These are phyloP conservation scores for Bilobella aurantiaca DNA, from an alignment of 1,140 invertebrate species.

Conservation along the genomic window DNA sequence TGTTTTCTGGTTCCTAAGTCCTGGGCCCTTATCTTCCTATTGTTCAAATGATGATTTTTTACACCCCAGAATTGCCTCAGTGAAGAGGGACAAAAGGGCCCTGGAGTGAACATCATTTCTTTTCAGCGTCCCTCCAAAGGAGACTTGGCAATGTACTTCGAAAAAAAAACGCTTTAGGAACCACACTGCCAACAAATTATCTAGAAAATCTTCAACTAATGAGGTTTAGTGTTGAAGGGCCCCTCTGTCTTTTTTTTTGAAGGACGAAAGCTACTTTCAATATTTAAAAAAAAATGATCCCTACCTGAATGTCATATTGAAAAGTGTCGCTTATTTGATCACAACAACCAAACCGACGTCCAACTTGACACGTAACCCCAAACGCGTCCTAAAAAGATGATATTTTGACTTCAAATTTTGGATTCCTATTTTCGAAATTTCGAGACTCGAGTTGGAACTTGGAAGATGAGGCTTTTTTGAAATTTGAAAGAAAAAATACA, in stretches of 20 bases:
- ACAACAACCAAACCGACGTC: not conserved
- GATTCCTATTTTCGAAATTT: not conserved
- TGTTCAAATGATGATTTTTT: conserved; percentile 4
- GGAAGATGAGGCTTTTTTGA: no score
- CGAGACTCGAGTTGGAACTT: not conserved
- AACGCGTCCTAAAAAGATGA: not conserved
- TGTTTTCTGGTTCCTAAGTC: not conserved
- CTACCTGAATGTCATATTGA: not conserved
- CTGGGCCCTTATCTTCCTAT: not conserved
- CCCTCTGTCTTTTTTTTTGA: not conserved
- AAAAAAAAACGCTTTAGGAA: not conserved
- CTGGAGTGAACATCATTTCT: not conserved
- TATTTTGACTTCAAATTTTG: not conserved
- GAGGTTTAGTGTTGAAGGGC: conserved; percentile 2
- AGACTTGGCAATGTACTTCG: not conserved
- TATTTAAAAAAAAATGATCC: not conserved
- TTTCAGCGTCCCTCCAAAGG: not conserved
- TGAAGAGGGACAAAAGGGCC: not conserved
- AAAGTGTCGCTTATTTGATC: not conserved
- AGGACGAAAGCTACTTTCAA: not conserved
- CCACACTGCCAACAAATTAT: not conserved
- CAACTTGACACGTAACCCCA: not conserved
- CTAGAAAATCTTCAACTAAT: not conserved
- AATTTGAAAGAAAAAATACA: no score
- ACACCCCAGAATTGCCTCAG: not conserved